These are phyloP conservation scores for Eleginops maclovinus DNA, from an alignment of 2,113 vertebrate species.

Conservation along the genomic window DNA sequence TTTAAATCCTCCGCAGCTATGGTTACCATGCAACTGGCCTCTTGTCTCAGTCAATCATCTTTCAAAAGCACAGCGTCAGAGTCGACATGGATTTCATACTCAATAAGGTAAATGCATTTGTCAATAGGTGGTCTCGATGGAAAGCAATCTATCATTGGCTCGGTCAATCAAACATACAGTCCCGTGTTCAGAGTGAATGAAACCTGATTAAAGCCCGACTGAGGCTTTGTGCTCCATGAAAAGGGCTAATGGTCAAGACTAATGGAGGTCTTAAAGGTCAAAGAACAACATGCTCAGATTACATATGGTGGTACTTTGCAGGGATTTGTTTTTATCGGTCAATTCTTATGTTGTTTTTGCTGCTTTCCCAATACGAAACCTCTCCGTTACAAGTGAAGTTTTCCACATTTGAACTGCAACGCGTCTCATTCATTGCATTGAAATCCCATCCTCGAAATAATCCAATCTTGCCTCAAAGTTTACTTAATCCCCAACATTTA, in stretches of 20 bases:
- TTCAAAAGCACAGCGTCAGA: neutral
- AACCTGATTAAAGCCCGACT: slow-evolving; percentile 20
- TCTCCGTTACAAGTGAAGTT: no score
- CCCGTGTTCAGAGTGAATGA: slow-evolving; percentile 10
- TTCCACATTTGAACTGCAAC: no score
- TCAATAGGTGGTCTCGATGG: neutral
- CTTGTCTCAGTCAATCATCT: neutral
- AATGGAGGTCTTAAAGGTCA: neutral
- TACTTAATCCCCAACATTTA: neutral
- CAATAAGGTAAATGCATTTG: neutral
- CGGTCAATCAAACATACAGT: neutral
- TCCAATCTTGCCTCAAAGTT: neutral
- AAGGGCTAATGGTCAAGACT: neutral
- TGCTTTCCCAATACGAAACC: no score
- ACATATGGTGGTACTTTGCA: neutral
- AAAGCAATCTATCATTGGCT: neutral
- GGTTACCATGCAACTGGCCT: neutral
- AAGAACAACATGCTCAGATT: no score
- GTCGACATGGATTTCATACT: neutral
- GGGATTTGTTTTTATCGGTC: neutral
- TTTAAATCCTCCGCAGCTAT: slow-evolving; percentile 12
- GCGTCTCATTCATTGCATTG: no score
- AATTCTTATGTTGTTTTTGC: no score
- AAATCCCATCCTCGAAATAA: neutral
- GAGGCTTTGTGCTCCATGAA: slow-evolving; percentile 2